Conservation (phyloP, 2,888 invertebrate species). For the Plagodis pulveraria region DNA sequence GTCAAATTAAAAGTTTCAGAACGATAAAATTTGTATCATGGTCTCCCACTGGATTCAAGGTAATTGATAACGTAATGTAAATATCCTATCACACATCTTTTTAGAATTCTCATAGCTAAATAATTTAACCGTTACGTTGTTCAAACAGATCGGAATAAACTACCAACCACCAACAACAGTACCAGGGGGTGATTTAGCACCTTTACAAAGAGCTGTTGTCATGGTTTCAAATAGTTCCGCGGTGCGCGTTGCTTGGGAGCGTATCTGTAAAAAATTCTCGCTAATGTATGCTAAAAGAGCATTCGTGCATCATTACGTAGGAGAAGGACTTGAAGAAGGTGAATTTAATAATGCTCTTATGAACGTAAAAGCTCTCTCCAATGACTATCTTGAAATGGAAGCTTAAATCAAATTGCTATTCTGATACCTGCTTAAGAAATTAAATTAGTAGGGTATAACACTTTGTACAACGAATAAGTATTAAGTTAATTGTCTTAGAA, state of each 20-base stretch:
- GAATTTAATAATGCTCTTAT: constrained; percentile 86
- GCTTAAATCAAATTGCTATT: constrained; percentile 40
- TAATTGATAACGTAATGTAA: constrained; percentile 40
- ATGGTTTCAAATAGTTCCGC: constrained; percentile 94
- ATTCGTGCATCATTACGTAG: constrained; percentile 94
- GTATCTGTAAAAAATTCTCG: constrained; percentile 91
- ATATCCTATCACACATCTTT: neutral
- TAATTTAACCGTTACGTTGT: neutral
- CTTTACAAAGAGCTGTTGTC: constrained; percentile 90
- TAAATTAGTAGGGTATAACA: too few species aligned
- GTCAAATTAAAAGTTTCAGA: constrained; percentile 88
- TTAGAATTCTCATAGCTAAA: neutral
- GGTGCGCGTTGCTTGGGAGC: constrained; percentile 92
- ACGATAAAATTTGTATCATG: constrained; percentile 91
- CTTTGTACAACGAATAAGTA: too few species aligned
- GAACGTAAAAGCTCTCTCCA: constrained; percentile 86
- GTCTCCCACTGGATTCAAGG: constrained; percentile 94
- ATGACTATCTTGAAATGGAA: constrained; percentile 89
- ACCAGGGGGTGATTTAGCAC: constrained; percentile 90
- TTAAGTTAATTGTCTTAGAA: too few species aligned
- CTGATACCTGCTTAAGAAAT: neutral
- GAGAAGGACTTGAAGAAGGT: constrained; percentile 89
- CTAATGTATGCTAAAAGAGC: constrained; percentile 93
- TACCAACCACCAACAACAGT: constrained; percentile 91
- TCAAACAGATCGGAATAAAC: constrained; percentile 87